Evolutionary conservation across 2,113 vertebrate species (phyloP), one percentile per base, ranked within the genome.

Genomic region (Pristiophorus japonicus): DNA sequence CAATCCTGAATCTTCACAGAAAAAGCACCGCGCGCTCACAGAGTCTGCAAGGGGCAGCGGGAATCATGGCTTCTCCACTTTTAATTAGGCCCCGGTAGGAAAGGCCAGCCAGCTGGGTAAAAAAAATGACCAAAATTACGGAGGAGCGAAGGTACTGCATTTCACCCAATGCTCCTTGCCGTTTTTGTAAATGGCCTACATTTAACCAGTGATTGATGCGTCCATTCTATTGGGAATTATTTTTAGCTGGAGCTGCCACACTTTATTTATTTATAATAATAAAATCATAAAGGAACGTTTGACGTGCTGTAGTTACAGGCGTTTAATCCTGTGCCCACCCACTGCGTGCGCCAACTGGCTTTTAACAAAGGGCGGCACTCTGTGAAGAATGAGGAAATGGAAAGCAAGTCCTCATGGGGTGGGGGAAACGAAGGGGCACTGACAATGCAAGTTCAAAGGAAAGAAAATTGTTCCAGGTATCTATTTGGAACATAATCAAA

Each of bases 201-300:
- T 67, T 94, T 94, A 70, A 94, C 38, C 65, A 70, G 63, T 51
- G 65, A 73, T 70, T 63, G 91, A 47, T 94, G 66, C 27, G 22
- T 27, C 93, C 66, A 73, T 94, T 70, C 45, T 51, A 16, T 11
- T 47, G 51, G 22, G 93, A 51, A 47, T 47, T 94, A 94, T 34
- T 94, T 93, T 94, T 94, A 67, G 27, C 65, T 34, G n/a, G 59
- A 92, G 66, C 66, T 70, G 65, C 66, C 47, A 38, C 65, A 47
- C 11, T 94, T 94, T 45, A 42, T 94, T 94, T 94, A 94, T 38
- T 94, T 70, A 70, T 94, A 47, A 70, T 94, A 51, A 70, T 47
- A 47, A 94, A 94, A 73, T 34, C 70, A 94, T 94, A 94, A 94
- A 94, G 22, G 51, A 51, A 51, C n/a, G 24, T 70, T 73, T 73